Percentiles rank a stretch among this genome's conserved stretches.
Evolutionary conservation across 2,888 invertebrate species (phyloP).

Genomic region (Xestia c-nigrum): DNA sequence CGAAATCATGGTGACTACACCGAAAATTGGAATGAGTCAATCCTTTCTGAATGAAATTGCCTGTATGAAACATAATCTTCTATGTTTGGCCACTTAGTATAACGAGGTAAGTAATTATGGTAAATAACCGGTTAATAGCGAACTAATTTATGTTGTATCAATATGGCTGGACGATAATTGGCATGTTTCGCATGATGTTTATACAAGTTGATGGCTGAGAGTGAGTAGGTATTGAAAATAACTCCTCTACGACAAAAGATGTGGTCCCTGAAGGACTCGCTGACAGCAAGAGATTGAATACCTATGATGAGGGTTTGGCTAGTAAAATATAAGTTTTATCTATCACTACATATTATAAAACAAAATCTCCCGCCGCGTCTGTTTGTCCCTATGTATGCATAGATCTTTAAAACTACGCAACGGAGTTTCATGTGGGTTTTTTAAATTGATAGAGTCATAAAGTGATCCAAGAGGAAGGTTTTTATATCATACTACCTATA

Average conservation of each 20-base stretch:
- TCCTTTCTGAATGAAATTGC: slow-evolving; percentile 7
- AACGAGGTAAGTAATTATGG: slow-evolving; percentile 63
- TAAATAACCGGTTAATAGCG: slow-evolving; percentile 51
- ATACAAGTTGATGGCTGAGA: slow-evolving; percentile 22
- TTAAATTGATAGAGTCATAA: too few species aligned
- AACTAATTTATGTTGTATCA: slow-evolving; percentile 50
- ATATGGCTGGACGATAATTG: slow-evolving; percentile 57
- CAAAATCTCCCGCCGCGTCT: too few species aligned
- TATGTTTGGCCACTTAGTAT: slow-evolving; percentile 54
- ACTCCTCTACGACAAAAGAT: background rate
- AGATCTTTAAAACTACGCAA: too few species aligned
- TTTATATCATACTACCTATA: too few species aligned
- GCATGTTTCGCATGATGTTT: slow-evolving; percentile 48
- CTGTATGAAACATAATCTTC: slow-evolving; percentile 29
- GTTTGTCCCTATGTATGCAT: too few species aligned
- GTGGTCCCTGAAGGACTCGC: background rate
- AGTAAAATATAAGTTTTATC: background rate
- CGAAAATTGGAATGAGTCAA: slow-evolving; percentile 19
- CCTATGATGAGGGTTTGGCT: background rate
- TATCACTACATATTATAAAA: too few species aligned
- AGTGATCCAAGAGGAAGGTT: too few species aligned
- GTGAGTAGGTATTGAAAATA: background rate
- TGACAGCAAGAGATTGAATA: background rate
- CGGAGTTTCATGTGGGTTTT: too few species aligned
- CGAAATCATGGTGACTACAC: slow-evolving; percentile 50